phyloP scores from a whole-genome alignment of 2,888 invertebrate genomes.

The Exocentrus adspersus region DNA sequence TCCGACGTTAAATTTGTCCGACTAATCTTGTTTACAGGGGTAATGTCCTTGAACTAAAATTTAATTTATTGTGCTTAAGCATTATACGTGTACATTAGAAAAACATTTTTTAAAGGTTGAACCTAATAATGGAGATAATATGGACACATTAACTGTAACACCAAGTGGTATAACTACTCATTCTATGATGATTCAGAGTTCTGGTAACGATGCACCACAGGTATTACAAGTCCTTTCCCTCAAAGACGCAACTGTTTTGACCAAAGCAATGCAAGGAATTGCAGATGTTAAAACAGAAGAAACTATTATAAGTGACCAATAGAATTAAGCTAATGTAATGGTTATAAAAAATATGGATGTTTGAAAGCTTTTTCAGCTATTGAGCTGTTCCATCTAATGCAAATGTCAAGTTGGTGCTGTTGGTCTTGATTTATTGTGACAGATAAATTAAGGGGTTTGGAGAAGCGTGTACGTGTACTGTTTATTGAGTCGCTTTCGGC shows the following conservation, averaged over 20 bases:
- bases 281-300: constrained; percentile 79
- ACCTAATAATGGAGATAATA: constrained; percentile 74
- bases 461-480: background rate
- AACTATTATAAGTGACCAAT: constrained; percentile 67
- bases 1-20: no score
- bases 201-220: constrained; percentile 77
- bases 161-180: constrained; percentile 76
- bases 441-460: background rate
- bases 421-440: background rate
- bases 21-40: no score
- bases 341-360: constrained; percentile 33
- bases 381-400: constrained; percentile 18
- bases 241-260: constrained; percentile 84
- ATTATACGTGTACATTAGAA: background rate
- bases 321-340: constrained; percentile 41
- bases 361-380: constrained; percentile 13
- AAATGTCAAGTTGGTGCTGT: background rate
- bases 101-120: constrained; percentile 70
- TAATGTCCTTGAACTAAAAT: no score
- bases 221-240: constrained; percentile 85
- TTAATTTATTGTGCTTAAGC: no score
- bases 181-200: constrained; percentile 83
- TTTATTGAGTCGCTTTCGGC: no score
- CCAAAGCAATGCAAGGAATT: constrained; percentile 80
- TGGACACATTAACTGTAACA: constrained; percentile 79